Percentiles rank a stretch among this genome's conserved stretches.
Evolutionary conservation across 1,140 invertebrate species (phyloP).

Genomic region (Pectinophora gossypiella): DNA sequence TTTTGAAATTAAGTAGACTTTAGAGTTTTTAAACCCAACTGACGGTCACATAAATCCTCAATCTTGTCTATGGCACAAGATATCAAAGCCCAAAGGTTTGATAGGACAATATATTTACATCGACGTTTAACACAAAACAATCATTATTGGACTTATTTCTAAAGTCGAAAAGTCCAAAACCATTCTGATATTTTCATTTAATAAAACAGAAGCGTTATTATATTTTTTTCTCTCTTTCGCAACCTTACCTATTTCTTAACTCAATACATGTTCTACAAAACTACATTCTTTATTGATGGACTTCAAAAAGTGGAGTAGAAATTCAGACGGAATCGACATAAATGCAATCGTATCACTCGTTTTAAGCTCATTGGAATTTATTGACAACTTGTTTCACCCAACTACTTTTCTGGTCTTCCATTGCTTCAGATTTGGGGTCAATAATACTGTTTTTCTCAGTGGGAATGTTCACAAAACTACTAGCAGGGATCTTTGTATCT

Average conservation of each 20-base stretch:
- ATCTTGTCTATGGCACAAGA: slow-evolving; percentile 66
- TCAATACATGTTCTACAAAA: not conserved
- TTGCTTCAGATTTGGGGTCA: slow-evolving; percentile 18
- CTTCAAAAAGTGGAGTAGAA: slow-evolving; percentile 26
- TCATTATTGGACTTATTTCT: not conserved
- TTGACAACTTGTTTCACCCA: slow-evolving; percentile 75
- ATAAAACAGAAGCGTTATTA: not conserved
- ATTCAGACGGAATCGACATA: slow-evolving; percentile 43
- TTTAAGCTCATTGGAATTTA: slow-evolving; percentile 69
- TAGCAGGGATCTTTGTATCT: slow-evolving; percentile 16
- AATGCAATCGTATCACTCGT: slow-evolving; percentile 37
- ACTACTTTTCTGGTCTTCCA: slow-evolving; percentile 56
- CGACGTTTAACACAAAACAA: not conserved
- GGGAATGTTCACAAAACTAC: slow-evolving; percentile 32
- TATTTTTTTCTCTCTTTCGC: not conserved
- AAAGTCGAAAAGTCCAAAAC: no score
- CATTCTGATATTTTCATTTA: not conserved
- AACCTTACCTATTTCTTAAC: slow-evolving; percentile 35
- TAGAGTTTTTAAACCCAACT: no score
- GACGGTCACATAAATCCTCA: no score
- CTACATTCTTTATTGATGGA: not conserved
- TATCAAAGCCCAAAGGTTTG: slow-evolving; percentile 51
- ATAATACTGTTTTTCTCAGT: slow-evolving; percentile 29
- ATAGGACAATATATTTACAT: slow-evolving; percentile 50
- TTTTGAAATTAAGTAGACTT: no score